Evolutionary conservation across 2,888 invertebrate genomes (phyloP).

Genomic region (Macrophya annulata): DNA sequence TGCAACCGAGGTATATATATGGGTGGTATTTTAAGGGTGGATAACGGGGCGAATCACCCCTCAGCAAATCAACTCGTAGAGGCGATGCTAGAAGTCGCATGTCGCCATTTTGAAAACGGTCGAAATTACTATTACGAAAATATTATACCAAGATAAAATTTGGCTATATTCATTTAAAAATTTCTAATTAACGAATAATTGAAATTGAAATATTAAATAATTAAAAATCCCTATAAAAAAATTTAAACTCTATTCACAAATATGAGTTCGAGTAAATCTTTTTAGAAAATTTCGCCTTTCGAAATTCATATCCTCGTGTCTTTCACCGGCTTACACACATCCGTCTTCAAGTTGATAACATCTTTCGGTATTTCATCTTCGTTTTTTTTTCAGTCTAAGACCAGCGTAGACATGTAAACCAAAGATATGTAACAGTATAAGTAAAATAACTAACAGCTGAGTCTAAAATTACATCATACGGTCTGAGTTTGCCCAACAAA

Average conservation of each 20-base stretch:
- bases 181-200: no score
- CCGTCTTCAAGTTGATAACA: neutral
- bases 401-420: neutral
- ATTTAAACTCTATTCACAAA: neutral
- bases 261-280: neutral
- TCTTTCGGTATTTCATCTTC: neutral
- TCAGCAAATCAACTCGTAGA: constrained; percentile 39
- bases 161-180: no score
- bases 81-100: constrained; percentile 5
- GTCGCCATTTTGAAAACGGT: constrained; percentile 26
- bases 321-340: no score
- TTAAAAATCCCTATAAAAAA: no score
- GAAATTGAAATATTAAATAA: no score
- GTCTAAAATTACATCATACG: constrained; percentile 14
- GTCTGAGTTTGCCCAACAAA: neutral
- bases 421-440: neutral
- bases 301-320: neutral
- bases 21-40: constrained; percentile 27
- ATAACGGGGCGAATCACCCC: constrained; percentile 44
- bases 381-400: neutral
- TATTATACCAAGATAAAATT: neutral
- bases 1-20: neutral
- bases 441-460: neutral
- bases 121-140: neutral
- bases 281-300: neutral